Conservation (phyloP, 2,797 vertebrate species). For the Enteromius anoplus region DNA sequence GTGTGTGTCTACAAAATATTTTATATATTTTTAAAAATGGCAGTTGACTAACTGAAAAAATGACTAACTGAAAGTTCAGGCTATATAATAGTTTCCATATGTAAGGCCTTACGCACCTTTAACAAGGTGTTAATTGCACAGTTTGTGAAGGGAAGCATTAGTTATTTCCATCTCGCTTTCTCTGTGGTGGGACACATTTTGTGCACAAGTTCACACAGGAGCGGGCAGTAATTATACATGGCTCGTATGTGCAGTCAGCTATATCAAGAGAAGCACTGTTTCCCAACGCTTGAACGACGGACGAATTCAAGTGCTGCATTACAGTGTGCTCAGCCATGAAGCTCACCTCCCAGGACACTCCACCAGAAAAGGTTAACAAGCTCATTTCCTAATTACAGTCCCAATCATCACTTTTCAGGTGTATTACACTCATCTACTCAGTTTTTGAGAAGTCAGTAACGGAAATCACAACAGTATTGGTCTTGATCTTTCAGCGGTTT, state of each 20-base stretch:
- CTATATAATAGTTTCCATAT: constrained; percentile 62
- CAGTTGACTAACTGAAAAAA: no score
- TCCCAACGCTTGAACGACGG: constrained; percentile 31
- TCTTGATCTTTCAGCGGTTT: constrained; percentile 60
- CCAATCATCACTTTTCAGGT: not conserved
- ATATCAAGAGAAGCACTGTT: constrained; percentile 16
- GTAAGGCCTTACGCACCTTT: constrained; percentile 58
- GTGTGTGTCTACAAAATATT: no score
- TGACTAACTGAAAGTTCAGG: constrained; percentile 7
- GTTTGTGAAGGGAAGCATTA: constrained; percentile 57
- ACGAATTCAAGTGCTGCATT: constrained; percentile 23
- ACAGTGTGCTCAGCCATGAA: constrained; percentile 32
- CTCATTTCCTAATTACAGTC: not conserved
- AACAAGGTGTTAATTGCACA: constrained; percentile 67
- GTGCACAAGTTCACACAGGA: constrained; percentile 55
- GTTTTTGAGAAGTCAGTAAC: not conserved
- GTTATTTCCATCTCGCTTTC: constrained; percentile 49
- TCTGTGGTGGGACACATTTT: constrained; percentile 55
- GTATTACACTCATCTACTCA: not conserved
- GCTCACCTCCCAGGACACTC: constrained; percentile 10
- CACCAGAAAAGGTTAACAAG: constrained; percentile 2
- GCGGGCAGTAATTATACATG: constrained; percentile 48
- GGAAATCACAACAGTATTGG: constrained; percentile 56
- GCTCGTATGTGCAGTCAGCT: constrained; percentile 37
- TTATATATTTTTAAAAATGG: no score